These are phyloP conservation scores for Antheraea pernyi DNA, from an alignment of 1,140 invertebrate genomes.

Conservation along the genomic window DNA sequence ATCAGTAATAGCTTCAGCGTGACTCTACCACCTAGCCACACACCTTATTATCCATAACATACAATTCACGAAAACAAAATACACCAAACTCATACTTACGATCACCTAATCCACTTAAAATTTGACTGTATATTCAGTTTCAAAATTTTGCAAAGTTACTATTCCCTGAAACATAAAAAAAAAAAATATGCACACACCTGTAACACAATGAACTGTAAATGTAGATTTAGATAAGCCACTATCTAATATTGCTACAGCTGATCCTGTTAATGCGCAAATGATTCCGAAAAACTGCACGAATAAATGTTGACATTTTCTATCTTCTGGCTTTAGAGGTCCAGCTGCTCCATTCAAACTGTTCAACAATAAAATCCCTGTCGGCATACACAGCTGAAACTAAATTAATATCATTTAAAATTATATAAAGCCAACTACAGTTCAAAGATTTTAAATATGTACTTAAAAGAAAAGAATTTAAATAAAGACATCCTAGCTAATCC, in stretches of 20 bases:
- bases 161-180: neutral
- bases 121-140: no score
- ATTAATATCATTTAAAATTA: slow-evolving; percentile 11
- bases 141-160: no score
- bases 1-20: no score
- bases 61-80: no score
- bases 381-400: slow-evolving; percentile 50
- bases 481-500: no score
- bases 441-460: no score
- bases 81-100: no score
- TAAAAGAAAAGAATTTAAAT: no score
- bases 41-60: no score
- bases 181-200: slow-evolving; percentile 14
- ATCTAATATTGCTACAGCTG: slow-evolving; percentile 11
- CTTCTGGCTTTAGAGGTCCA: slow-evolving; percentile 26
- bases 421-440: no score
- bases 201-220: slow-evolving; percentile 21
- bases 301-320: slow-evolving; percentile 39
- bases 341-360: slow-evolving; percentile 38
- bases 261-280: slow-evolving; percentile 19
- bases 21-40: no score
- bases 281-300: slow-evolving; percentile 31
- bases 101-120: no score
- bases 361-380: slow-evolving; percentile 38
- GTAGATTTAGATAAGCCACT: neutral